Percentiles rank a stretch among this genome's conserved stretches.
Conservation (phyloP, 2,113 vertebrate species). For the Scopus umbretta region DNA sequence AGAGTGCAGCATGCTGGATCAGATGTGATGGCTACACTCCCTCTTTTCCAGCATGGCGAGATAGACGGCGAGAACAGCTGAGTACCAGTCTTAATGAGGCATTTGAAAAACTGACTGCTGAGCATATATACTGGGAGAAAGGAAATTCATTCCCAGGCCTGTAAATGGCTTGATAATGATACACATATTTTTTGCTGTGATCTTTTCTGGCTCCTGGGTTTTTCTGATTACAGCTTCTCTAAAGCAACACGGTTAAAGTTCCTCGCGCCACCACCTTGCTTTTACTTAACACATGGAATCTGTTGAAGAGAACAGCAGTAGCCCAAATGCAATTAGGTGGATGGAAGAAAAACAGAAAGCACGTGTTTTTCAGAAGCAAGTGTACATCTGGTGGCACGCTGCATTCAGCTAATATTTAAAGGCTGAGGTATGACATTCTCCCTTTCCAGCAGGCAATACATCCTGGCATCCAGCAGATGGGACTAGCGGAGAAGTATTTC, state of each 20-base stretch:
- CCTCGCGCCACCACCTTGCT: neutral
- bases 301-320: neutral
- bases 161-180: neutral
- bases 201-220: neutral
- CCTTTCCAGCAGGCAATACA: slow-evolving; percentile 35
- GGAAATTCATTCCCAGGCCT: slow-evolving; percentile 28
- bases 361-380: neutral
- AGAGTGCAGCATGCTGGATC: neutral
- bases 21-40: neutral
- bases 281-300: neutral
- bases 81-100: slow-evolving; percentile 5
- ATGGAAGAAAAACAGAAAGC: neutral
- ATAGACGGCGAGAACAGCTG: neutral
- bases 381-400: neutral
- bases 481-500: slow-evolving; percentile 68
- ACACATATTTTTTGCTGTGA: neutral
- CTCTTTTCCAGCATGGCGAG: neutral
- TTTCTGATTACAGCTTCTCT: neutral
- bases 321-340: neutral
- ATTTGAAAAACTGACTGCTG: slow-evolving; percentile 1
- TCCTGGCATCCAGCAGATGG: slow-evolving; percentile 74
- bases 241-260: neutral
- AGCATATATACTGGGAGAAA: neutral
- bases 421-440: neutral
- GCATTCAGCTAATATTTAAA: neutral